These are phyloP conservation scores for Cyanocitta stelleri DNA, from an alignment of 2,113 vertebrate species.

Conservation along the genomic window DNA sequence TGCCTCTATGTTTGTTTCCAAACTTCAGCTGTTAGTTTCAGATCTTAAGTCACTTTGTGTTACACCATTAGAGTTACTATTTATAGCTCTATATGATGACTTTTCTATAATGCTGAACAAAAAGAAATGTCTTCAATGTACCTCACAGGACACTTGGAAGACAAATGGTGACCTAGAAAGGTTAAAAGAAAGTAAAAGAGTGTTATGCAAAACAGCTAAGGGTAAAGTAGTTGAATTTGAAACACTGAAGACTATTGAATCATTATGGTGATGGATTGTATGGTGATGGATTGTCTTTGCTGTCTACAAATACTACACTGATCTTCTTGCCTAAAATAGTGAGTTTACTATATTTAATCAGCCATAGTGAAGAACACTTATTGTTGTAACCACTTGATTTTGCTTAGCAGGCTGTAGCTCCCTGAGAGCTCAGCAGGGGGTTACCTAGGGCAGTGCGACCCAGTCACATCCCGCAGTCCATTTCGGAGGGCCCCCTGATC, in stretches of 20 bases:
- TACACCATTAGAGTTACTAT: not conserved
- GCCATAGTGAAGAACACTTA: not conserved
- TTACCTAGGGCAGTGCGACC: too few relatives aligned
- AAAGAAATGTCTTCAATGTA: not conserved
- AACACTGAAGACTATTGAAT: conserved; percentile 20
- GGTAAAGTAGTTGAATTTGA: conserved; percentile 42
- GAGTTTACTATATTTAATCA: conserved; percentile 29
- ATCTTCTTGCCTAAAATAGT: conserved; percentile 17
- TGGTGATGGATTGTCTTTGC: conserved; percentile 44
- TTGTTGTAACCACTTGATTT: too few relatives aligned
- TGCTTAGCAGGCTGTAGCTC: too few relatives aligned
- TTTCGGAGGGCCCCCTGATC: too few relatives aligned
- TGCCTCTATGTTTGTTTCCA: not conserved
- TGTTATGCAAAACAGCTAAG: conserved; percentile 28
- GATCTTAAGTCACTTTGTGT: not conserved
- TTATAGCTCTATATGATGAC: not conserved
- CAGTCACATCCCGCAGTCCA: too few relatives aligned
- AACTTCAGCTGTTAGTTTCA: not conserved
- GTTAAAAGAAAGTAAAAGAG: conserved; percentile 42
- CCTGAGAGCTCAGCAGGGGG: too few relatives aligned
- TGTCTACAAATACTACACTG: conserved; percentile 33
- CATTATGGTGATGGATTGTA: conserved; percentile 54
- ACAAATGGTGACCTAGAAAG: conserved; percentile 45
- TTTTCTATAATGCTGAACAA: not conserved
- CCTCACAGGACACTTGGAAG: conserved; percentile 36